Conservation (phyloP, 2,797 vertebrate species). For the Micromesistius poutassou region DNA sequence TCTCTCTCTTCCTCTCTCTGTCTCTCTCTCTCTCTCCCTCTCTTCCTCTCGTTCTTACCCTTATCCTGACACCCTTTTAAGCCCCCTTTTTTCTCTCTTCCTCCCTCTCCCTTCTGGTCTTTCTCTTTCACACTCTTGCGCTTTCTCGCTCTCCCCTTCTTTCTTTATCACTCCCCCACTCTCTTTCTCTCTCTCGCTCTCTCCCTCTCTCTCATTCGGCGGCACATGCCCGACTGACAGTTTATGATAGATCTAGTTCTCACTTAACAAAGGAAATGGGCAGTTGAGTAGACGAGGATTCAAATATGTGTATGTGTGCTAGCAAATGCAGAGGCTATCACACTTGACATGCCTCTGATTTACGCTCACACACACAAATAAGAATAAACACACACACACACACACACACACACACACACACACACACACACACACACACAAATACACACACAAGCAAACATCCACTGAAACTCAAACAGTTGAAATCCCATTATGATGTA, state of each 20-base stretch:
- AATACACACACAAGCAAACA: background rate
- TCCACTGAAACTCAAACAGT: background rate
- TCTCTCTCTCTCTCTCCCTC: background rate
- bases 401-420: background rate
- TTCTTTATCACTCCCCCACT: background rate
- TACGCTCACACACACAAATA: background rate
- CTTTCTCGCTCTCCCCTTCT: background rate
- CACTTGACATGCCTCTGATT: background rate
- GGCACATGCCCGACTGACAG: slow-evolving; percentile 44
- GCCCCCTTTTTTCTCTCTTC: background rate
- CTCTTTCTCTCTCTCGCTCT: background rate
- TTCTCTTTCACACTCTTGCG: background rate
- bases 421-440: background rate
- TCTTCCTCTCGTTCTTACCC: background rate
- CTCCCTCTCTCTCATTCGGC: background rate
- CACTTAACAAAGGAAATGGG: slow-evolving; percentile 28
- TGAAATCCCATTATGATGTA: background rate
- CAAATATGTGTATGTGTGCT: slow-evolving; percentile 30
- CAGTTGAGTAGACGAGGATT: slow-evolving; percentile 37
- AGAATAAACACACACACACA: background rate
- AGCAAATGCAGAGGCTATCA: slow-evolving; percentile 5
- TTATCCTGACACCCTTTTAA: background rate
- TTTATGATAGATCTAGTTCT: slow-evolving; percentile 44
- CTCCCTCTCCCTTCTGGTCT: background rate
- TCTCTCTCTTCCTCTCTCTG: background rate